Conservation (phyloP, 2,888 invertebrate species). For the Empis stercorea region DNA sequence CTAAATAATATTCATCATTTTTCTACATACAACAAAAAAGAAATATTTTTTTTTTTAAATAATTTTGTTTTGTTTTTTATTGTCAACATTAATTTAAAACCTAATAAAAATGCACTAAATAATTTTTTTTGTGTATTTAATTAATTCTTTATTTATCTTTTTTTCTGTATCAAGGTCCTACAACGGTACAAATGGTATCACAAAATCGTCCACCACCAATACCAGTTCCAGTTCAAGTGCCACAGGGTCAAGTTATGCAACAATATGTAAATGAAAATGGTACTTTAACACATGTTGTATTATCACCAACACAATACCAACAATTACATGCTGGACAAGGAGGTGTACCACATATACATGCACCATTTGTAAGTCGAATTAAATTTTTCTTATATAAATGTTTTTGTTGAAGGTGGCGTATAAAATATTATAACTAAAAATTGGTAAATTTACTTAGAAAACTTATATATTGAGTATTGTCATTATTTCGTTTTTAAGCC, state of each 20-base stretch:
- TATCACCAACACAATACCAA: slow-evolving; percentile 56
- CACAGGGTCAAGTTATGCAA: slow-evolving; percentile 80
- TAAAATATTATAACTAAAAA: too few species aligned
- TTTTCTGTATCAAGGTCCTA: slow-evolving; percentile 51
- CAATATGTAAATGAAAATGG: slow-evolving; percentile 87
- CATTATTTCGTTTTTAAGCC: too few species aligned
- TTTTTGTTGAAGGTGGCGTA: too few species aligned
- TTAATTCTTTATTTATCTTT: slow-evolving; percentile 15
- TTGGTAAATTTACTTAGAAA: too few species aligned
- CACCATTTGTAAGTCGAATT: slow-evolving; percentile 58
- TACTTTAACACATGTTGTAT: slow-evolving; percentile 76
- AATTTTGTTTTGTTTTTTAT: too few species aligned
- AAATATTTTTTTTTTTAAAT: too few species aligned
- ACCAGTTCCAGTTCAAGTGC: slow-evolving; percentile 83
- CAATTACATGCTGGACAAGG: slow-evolving; percentile 36
- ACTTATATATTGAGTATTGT: too few species aligned
- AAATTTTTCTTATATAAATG: neutral
- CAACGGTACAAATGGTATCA: slow-evolving; percentile 76
- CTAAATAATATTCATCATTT: too few species aligned
- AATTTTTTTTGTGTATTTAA: neutral
- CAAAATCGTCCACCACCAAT: slow-evolving; percentile 63
- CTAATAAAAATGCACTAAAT: too few species aligned
- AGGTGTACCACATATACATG: slow-evolving; percentile 42
- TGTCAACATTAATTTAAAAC: too few species aligned
- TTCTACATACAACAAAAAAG: too few species aligned